Evolutionary conservation across 1,140 invertebrate genomes (phyloP).

Genomic region (Palaemon carinicauda): DNA sequence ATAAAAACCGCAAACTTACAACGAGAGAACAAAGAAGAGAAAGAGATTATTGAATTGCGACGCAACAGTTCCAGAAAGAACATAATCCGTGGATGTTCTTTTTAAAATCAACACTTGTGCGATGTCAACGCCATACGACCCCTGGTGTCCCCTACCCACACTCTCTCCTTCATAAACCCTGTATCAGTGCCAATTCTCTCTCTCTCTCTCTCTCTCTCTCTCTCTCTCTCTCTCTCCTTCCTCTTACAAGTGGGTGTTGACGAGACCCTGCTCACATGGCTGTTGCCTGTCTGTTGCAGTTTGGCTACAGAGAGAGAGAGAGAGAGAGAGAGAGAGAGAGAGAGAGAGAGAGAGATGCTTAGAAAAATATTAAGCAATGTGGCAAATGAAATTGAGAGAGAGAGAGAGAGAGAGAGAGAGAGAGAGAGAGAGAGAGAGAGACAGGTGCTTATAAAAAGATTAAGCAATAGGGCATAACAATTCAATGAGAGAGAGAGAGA

Average conservation of each 20-base stretch:
- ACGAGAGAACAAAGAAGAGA: too few relatives aligned
- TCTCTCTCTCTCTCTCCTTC: not conserved
- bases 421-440: not conserved
- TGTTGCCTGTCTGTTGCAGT: too few relatives aligned
- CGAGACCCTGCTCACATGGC: not conserved
- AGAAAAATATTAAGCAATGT: not conserved
- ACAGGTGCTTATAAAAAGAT: too few relatives aligned
- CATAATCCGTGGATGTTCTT: too few relatives aligned
- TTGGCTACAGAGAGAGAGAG: not conserved
- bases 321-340: not conserved
- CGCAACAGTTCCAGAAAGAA: too few relatives aligned
- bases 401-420: constrained; percentile 1
- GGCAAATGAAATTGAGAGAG: not conserved
- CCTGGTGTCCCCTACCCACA: not conserved
- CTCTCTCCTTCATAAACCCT: not conserved
- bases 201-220: not conserved
- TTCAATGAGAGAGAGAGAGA: not conserved
- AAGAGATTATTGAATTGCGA: too few relatives aligned
- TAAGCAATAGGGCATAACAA: too few relatives aligned
- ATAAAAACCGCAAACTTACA: too few relatives aligned
- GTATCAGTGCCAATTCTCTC: not conserved
- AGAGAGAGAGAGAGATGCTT: not conserved
- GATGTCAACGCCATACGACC: not conserved
- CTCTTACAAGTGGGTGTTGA: not conserved
- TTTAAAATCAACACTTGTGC: not conserved